Evolutionary conservation across 92 coral and sea anemone genomes (phyloP).

Genomic region (Diadumene lineata): DNA sequence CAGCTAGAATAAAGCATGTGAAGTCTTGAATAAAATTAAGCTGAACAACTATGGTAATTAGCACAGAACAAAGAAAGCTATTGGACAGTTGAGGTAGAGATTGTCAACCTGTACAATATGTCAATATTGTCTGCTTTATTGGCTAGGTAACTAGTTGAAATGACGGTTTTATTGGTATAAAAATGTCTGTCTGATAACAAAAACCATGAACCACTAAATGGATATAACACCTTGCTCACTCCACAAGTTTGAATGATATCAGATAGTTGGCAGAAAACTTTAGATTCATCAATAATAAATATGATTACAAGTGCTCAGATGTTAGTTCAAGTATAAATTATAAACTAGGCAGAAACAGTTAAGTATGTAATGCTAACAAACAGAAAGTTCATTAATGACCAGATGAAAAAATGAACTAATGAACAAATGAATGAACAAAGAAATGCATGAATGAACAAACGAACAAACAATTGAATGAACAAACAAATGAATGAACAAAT

Average conservation of each 20-base stretch:
- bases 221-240: not conserved
- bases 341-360: too few species aligned
- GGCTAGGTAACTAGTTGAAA: not conserved
- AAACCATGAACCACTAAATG: not conserved
- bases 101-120: not conserved
- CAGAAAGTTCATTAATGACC: too few species aligned
- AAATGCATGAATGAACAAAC: too few species aligned
- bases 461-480: too few species aligned
- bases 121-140: not conserved
- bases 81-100: not conserved
- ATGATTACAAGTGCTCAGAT: not conserved
- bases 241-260: not conserved
- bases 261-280: not conserved
- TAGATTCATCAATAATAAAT: not conserved
- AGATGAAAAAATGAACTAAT: too few species aligned
- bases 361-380: too few species aligned
- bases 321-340: too few species aligned
- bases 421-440: too few species aligned
- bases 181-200: not conserved
- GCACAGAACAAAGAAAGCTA: not conserved
- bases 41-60: conserved; percentile 9
- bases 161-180: not conserved
- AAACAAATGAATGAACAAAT: too few species aligned
- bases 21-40: conserved; percentile 6
- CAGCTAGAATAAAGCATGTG: not conserved